Conservation (phyloP, 1,140 invertebrate genomes). For the Galendromus occidentalis region DNA sequence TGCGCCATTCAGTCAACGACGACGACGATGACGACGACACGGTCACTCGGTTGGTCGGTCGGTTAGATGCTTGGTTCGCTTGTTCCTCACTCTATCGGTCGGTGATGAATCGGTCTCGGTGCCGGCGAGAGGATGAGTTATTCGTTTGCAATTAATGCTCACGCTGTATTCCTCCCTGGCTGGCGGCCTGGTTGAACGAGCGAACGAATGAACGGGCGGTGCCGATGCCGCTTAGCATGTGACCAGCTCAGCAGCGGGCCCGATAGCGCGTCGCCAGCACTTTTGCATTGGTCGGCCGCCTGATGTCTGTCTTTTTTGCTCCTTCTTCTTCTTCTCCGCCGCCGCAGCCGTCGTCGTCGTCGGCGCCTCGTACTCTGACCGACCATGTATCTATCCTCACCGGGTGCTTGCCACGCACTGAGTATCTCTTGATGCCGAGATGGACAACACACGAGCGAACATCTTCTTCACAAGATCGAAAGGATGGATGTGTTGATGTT, state of each 20-base stretch:
- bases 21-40: background rate
- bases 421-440: too few species aligned
- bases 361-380: too few species aligned
- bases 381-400: too few species aligned
- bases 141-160: background rate
- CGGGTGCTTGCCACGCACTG: too few species aligned
- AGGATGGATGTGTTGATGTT: too few species aligned
- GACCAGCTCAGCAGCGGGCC: slow-evolving; percentile 1
- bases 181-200: background rate
- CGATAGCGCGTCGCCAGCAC: slow-evolving; percentile 10
- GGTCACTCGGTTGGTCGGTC: background rate
- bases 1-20: background rate
- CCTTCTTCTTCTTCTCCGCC: too few species aligned
- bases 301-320: too few species aligned
- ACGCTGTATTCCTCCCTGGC: background rate
- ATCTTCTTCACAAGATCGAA: too few species aligned
- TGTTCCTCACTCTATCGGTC: too few species aligned
- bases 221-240: background rate
- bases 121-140: background rate
- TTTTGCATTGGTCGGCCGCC: background rate
- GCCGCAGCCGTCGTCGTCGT: too few species aligned
- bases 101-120: too few species aligned
- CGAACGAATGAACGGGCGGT: background rate
- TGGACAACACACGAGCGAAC: too few species aligned
- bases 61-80: background rate